phyloP scores from a whole-genome alignment of 92 coral and sea anemone species.

The Siderastrea radians region DNA sequence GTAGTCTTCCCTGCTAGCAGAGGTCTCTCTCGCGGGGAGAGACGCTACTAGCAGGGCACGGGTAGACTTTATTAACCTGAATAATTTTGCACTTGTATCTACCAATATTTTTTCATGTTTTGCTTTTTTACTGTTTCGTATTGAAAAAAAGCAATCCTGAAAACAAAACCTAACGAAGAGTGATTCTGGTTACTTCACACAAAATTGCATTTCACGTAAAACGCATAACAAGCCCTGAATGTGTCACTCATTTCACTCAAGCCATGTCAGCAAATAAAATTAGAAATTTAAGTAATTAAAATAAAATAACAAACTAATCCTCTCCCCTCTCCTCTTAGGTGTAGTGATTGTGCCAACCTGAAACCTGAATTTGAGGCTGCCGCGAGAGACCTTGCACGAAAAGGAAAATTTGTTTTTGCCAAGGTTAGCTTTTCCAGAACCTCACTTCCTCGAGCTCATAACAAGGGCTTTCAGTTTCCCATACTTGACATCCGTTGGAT shows the following conservation, averaged over 20 bases:
- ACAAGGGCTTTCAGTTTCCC: no score
- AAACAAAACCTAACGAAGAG: background rate
- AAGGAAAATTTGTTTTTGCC: slow-evolving; percentile 90
- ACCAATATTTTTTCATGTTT: no score
- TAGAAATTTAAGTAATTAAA: background rate
- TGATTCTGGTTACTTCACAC: background rate
- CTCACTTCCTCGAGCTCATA: no score
- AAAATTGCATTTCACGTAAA: background rate
- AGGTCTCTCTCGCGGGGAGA: no score
- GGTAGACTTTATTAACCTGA: background rate
- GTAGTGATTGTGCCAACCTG: slow-evolving; percentile 94
- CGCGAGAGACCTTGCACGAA: slow-evolving; percentile 79
- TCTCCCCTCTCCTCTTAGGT: slow-evolving; percentile 65
- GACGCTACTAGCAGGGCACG: background rate
- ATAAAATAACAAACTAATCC: background rate
- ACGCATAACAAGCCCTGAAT: background rate
- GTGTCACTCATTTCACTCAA: background rate
- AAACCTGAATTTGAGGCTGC: slow-evolving; percentile 90
- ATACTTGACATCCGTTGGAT: no score
- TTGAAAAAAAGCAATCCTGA: background rate
- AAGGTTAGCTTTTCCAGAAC: slow-evolving; percentile 60
- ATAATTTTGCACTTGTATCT: background rate
- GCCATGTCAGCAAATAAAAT: background rate
- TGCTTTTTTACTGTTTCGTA: background rate
- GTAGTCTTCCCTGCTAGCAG: no score